These are phyloP conservation scores for Scarus forsteni DNA, from an alignment of 2,797 vertebrate species.

Conservation along the genomic window DNA sequence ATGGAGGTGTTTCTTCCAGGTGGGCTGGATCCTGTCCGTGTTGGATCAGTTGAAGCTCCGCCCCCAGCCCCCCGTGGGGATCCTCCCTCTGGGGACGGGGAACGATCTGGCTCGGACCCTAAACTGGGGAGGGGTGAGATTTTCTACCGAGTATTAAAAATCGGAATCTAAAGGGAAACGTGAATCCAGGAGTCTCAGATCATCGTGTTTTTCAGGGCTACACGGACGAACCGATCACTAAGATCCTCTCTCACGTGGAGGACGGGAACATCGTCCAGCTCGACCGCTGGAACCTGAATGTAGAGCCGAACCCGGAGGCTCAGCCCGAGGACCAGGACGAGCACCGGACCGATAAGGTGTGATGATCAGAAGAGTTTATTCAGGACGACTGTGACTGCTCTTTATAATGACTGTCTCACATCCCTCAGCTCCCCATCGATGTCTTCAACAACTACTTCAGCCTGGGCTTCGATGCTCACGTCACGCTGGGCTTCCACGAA, in stretches of 20 bases:
- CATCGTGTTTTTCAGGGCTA: constrained; percentile 86
- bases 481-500: constrained; percentile 96
- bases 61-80: constrained; percentile 92
- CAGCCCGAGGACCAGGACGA: constrained; percentile 87
- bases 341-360: constrained; percentile 88
- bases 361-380: constrained; percentile 37
- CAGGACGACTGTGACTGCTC: neutral
- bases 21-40: constrained; percentile 96
- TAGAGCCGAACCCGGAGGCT: constrained; percentile 87
- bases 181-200: neutral
- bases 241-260: constrained; percentile 95
- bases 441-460: constrained; percentile 99
- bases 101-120: constrained; percentile 96
- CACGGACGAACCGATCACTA: constrained; percentile 95
- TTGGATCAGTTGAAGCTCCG: constrained; percentile 92
- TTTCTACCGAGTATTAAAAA: neutral
- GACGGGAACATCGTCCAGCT: constrained; percentile 95
- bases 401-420: neutral
- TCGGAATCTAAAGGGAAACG: neutral
- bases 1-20: constrained; percentile 74
- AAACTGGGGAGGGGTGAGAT: constrained; percentile 97
- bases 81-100: constrained; percentile 94
- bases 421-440: constrained; percentile 91
- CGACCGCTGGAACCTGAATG: constrained; percentile 94
- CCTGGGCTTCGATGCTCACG: constrained; percentile 95